Evolutionary conservation across 2,888 invertebrate genomes (phyloP), one percentile per base, ranked within the genome.

Genomic region (Andrena marginata): DNA sequence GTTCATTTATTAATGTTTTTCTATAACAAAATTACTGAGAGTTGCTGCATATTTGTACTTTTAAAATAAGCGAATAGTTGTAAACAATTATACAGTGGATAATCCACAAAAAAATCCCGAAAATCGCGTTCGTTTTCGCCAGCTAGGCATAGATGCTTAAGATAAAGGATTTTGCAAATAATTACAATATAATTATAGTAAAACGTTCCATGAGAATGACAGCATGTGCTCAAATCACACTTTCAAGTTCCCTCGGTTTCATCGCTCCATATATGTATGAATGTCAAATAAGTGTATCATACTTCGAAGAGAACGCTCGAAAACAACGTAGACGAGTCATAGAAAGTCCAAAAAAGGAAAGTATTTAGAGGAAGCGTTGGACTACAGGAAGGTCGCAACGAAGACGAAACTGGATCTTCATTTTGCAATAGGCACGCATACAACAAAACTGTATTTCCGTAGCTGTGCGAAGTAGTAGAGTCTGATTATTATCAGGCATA

Each of bases 401-500:
- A 29, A 29, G 68, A 77, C 42, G 42, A 67, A 64, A 71, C 77
- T 56, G 69, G 56, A 63, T 71, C 78, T 63, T 31, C 31, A 72
- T 78, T 80, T 78, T n/a, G 48, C 20, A 31, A 56, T 29, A 68
- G n/a, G 3, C 23, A 13, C 10, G 13, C 33, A 33, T 5, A 20
- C 35, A 35, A 80, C 49, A 63, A 63, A 77, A 20, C 56, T 29
- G 54, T 49, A 31, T 8, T 54, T 72, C 62, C 49, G 77, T 16
- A 35, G 35, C n/a, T 4, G 26, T 6, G 42, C 20, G n/a, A 71
- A 29, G 67, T 5, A 23, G 67, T n/a, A 33, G 35, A 8, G 78
- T 72, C 80, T 72, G 80, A 80, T 80, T 68, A 68, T 68, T 78
- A 78, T 72, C 78, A 29, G 31, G 31, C 35, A 59, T 72, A 72